Evolutionary conservation across 2,113 vertebrate genomes (phyloP), one percentile per base, ranked within the genome.

Genomic region (Cyanoderma ruficeps): DNA sequence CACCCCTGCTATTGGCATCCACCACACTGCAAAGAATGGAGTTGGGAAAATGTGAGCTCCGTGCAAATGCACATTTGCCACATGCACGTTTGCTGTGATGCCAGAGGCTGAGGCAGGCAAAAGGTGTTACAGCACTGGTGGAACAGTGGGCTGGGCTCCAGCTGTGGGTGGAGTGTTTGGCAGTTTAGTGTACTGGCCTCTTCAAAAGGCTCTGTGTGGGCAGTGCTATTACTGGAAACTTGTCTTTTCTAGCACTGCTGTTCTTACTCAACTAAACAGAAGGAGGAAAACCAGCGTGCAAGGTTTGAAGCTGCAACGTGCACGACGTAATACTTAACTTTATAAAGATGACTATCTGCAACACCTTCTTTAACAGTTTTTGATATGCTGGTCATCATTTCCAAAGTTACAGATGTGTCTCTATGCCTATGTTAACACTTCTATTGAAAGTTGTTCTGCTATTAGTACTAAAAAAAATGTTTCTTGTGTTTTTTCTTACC

Each of bases 61-160:
- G 0, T 14, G 20, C 0, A 0, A 1, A 1, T 9, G 55, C 57
- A 33, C 5, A 0, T 90, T 68, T 87, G 35, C 33, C 25, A 47
- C 25, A 9, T 14, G 13, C 59, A 13, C 3, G 0, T 81, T 67
- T 57, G 23, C 42, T 81, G 49, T 42, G 30, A 7, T 78, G 37
- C 8, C 49, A 19, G 55, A 55, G 35, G 46, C 64, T 7, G 3
- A 59, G 47, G 33, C 2, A 1, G 41, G n/a, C 25, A 49, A 20
- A 80, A 89, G n/a, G 28, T 69, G 39, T 85, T 81, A 4, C 1
- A 55, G 3, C 15, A 4, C 11, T 68, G 28, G 18, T 87, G 67
- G 49, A 72, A 14, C 24, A 42, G 55, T 57, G 64, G 68, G 18
- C 47, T 91, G 0, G 0, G 30, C 52, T 81, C 23, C 56, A 50